These are phyloP conservation scores for Sarcophaga carnaria DNA, from an alignment of 2,888 invertebrate genomes.

Conservation along the genomic window DNA sequence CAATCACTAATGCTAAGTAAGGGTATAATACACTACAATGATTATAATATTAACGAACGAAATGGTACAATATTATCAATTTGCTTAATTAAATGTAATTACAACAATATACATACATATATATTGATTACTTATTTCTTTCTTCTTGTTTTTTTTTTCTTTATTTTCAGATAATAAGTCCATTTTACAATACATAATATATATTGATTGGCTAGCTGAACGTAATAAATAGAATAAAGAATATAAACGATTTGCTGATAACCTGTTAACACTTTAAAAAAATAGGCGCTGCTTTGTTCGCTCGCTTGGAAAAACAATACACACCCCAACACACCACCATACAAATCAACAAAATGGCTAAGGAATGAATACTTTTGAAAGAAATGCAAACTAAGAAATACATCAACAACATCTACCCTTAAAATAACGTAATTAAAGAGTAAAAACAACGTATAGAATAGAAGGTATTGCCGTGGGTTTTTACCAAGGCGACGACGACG, in stretches of 20 bases:
- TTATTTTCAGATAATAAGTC: constrained; percentile 57
- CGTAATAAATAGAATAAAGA: constrained; percentile 33
- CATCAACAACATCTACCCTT: constrained; percentile 17
- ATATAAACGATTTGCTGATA: constrained; percentile 48
- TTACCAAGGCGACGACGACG: constrained; percentile 8
- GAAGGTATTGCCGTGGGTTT: constrained; percentile 22
- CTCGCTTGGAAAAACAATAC: constrained; percentile 2
- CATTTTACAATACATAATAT: neutral
- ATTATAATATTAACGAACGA: too few relatives aligned
- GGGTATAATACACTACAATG: too few relatives aligned
- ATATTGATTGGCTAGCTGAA: neutral
- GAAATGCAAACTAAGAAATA: constrained; percentile 21
- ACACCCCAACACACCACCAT: constrained; percentile 12
- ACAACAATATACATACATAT: neutral
- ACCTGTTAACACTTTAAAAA: constrained; percentile 36
- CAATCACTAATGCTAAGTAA: too few relatives aligned
- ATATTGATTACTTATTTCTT: constrained; percentile 9
- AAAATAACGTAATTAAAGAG: constrained; percentile 15
- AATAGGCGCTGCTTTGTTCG: neutral
- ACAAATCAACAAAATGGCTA: constrained; percentile 67
- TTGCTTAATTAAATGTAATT: constrained; percentile 21
- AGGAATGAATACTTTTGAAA: constrained; percentile 57
- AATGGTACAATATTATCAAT: neutral
- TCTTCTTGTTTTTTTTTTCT: constrained; percentile 20
- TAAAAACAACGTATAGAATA: neutral